Conservation (phyloP, 2,113 vertebrate species). For the Coptodon bakossiorum region DNA sequence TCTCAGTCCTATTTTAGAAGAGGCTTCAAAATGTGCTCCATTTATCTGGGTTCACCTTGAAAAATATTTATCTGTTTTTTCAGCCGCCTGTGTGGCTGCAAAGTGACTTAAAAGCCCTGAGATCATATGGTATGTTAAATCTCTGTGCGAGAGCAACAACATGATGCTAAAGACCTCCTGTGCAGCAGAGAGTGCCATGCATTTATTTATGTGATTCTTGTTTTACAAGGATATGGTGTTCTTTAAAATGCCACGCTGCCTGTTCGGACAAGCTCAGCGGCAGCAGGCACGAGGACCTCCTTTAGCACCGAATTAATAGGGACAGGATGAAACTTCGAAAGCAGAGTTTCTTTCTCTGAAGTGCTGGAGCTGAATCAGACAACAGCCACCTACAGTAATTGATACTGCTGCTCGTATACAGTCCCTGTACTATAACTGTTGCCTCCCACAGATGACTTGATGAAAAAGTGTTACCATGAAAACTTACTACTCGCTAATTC, state of each 20-base stretch:
- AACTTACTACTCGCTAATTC: slow-evolving; percentile 1
- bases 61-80: slow-evolving; percentile 21
- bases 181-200: slow-evolving; percentile 34
- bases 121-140: slow-evolving; percentile 31
- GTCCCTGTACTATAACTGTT: slow-evolving; percentile 1
- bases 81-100: background rate
- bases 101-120: slow-evolving; percentile 35
- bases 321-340: background rate
- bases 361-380: background rate
- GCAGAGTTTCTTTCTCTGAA: background rate
- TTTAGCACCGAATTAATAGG: background rate
- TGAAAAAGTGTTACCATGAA: slow-evolving; percentile 21
- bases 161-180: slow-evolving; percentile 39
- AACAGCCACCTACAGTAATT: background rate
- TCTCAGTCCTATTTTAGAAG: slow-evolving; percentile 21
- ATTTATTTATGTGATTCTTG: slow-evolving; percentile 53
- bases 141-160: slow-evolving; percentile 32
- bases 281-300: background rate
- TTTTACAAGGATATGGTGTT: slow-evolving; percentile 39
- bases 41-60: slow-evolving; percentile 37
- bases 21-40: background rate
- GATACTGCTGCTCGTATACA: background rate
- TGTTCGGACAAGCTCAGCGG: slow-evolving; percentile 10
- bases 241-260: background rate
- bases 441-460: slow-evolving; percentile 1